These are phyloP conservation scores for Sebastes fasciatus DNA, from an alignment of 2,113 vertebrate species.

Conservation along the genomic window DNA sequence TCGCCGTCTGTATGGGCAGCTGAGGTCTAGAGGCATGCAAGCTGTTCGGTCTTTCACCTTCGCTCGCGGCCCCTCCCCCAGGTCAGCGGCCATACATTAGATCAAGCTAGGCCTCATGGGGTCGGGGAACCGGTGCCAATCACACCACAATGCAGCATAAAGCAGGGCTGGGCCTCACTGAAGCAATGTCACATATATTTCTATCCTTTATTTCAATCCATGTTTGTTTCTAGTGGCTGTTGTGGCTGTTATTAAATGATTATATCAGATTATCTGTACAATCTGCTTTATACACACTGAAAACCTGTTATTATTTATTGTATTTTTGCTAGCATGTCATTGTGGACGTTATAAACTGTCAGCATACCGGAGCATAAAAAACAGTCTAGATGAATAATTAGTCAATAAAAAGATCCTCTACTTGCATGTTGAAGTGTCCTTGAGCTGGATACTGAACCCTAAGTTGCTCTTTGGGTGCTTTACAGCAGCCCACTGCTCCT, in stretches of 20 bases:
- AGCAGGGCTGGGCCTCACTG: slow-evolving; percentile 6
- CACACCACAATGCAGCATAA: slow-evolving; percentile 59
- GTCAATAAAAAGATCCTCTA: too few species aligned
- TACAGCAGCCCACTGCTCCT: background rate
- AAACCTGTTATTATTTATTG: background rate
- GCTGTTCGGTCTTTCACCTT: slow-evolving; percentile 79
- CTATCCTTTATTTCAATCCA: background rate
- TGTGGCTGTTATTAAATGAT: background rate
- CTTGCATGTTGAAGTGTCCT: too few species aligned
- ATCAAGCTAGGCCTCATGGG: slow-evolving; percentile 68
- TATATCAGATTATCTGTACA: background rate
- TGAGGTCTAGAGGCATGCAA: slow-evolving; percentile 82
- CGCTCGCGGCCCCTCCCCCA: slow-evolving; percentile 65
- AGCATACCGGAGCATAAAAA: too few species aligned
- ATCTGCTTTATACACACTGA: background rate
- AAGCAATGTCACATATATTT: slow-evolving; percentile 6
- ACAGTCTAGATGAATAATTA: too few species aligned
- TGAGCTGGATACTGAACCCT: too few species aligned
- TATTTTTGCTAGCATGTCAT: background rate
- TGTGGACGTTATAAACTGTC: background rate
- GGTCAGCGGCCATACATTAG: slow-evolving; percentile 76
- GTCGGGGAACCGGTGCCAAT: slow-evolving; percentile 72
- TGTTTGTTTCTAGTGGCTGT: background rate
- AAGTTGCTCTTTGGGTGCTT: background rate
- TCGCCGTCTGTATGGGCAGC: slow-evolving; percentile 66